phyloP scores from a whole-genome alignment of 2,797 vertebrate genomes.

The Pelobates cultripes region DNA sequence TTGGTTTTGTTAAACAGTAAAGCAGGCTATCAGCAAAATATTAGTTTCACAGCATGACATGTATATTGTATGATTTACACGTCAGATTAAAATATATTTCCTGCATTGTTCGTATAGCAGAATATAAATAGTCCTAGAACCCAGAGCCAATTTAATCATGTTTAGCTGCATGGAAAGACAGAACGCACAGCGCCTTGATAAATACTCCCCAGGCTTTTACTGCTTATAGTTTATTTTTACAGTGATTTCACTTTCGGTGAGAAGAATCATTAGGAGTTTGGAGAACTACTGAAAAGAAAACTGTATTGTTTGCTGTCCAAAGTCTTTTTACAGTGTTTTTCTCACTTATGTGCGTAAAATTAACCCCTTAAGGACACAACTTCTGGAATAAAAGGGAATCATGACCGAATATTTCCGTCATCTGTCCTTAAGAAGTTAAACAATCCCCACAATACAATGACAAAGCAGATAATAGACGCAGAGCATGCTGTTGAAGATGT shows the following conservation, averaged over 20 bases:
- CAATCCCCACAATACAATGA: background rate
- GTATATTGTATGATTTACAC: background rate
- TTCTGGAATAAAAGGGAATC: no score
- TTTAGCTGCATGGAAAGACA: slow-evolving; percentile 10
- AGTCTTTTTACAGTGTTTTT: slow-evolving; percentile 2
- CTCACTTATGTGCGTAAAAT: slow-evolving; percentile 20
- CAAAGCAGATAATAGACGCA: background rate
- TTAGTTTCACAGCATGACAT: background rate
- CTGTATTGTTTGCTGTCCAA: background rate
- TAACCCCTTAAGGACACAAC: no score
- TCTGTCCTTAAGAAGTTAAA: no score
- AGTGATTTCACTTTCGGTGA: background rate
- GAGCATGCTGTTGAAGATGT: background rate
- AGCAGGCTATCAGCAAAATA: background rate
- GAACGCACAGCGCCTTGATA: background rate
- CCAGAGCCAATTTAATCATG: background rate
- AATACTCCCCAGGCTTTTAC: background rate
- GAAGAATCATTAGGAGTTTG: slow-evolving; percentile 9
- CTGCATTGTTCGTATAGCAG: background rate
- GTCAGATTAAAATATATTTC: background rate
- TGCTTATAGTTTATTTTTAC: slow-evolving; percentile 10
- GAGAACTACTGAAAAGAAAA: slow-evolving; percentile 20
- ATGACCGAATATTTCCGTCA: no score
- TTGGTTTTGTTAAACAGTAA: background rate
- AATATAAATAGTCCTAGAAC: background rate